phyloP scores from a whole-genome alignment of 2,888 invertebrate species.

The Netelia inedita region DNA sequence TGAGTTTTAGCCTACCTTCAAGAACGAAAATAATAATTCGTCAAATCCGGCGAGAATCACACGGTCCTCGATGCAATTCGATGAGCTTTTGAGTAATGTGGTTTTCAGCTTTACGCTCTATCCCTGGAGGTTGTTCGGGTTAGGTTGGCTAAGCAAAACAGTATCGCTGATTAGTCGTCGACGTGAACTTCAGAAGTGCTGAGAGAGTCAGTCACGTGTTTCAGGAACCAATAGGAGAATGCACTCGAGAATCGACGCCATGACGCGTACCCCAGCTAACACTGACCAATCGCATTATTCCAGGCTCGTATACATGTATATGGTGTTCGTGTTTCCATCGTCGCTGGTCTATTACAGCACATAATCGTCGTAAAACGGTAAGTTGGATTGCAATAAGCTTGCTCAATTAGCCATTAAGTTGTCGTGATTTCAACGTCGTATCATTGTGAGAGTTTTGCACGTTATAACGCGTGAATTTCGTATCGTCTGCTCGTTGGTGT shows the following conservation, averaged over 20 bases:
- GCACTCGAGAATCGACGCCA: constrained; percentile 74
- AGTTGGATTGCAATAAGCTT: constrained; percentile 70
- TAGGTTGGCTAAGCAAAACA: constrained; percentile 67
- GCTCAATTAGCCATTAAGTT: constrained; percentile 65
- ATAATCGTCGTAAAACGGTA: constrained; percentile 76
- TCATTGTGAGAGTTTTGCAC: constrained; percentile 39
- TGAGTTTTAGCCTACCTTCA: too few species aligned
- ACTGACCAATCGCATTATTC: constrained; percentile 80
- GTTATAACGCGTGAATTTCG: constrained; percentile 70
- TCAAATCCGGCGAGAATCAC: too few species aligned
- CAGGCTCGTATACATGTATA: constrained; percentile 80
- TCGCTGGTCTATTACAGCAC: constrained; percentile 74
- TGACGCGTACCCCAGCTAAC: constrained; percentile 77
- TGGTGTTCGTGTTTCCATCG: constrained; percentile 80
- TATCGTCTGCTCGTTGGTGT: constrained; percentile 83
- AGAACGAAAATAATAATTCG: too few species aligned
- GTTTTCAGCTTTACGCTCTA: too few species aligned
- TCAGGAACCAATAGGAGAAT: constrained; percentile 75
- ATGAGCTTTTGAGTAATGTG: too few species aligned
- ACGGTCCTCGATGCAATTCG: too few species aligned
- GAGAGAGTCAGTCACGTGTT: constrained; percentile 76
- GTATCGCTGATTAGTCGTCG: constrained; percentile 64
- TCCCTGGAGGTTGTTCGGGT: constrained; percentile 20
- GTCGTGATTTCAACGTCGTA: constrained; percentile 2
- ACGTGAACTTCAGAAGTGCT: constrained; percentile 66